Evolutionary conservation across 92 coral and sea anemone genomes (phyloP).

Genomic region (Epizoanthus stellaris): DNA sequence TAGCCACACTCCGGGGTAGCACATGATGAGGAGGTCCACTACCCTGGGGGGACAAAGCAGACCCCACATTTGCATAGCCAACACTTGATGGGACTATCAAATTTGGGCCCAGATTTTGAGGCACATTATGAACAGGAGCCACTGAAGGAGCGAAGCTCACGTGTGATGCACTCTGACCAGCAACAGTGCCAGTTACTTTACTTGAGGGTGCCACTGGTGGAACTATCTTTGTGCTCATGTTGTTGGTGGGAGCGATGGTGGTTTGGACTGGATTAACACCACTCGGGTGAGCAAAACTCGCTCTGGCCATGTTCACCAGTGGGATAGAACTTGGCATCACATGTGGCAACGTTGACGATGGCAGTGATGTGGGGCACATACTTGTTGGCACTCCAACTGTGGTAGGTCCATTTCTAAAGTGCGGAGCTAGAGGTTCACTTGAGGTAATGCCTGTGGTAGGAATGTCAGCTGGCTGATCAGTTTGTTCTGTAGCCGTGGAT

Average conservation of each 20-base stretch:
- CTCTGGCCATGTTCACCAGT: conserved; percentile 11
- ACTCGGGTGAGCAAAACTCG: not conserved
- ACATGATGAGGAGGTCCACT: not conserved
- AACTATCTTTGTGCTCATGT: not conserved
- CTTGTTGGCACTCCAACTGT: conserved; percentile 2
- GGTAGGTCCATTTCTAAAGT: conserved; percentile 3
- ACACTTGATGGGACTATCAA: not conserved
- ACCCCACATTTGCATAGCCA: conserved; percentile 4
- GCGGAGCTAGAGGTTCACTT: too few species aligned
- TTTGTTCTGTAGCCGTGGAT: not conserved
- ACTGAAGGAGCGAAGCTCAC: not conserved
- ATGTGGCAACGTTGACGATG: not conserved
- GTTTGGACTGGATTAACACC: not conserved
- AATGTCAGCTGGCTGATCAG: not conserved
- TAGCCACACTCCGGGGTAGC: not conserved
- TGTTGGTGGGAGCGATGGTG: not conserved
- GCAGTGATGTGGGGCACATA: not conserved
- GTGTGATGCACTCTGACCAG: not conserved
- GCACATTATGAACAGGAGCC: not conserved
- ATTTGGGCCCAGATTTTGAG: not conserved
- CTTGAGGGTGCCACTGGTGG: conserved; percentile 1
- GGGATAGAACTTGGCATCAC: conserved; percentile 25
- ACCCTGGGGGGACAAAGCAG: not conserved
- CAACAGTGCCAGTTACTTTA: not conserved
- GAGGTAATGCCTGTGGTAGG: not conserved